Conservation (phyloP, 2,888 invertebrate genomes). For the Mamestra brassicae region DNA sequence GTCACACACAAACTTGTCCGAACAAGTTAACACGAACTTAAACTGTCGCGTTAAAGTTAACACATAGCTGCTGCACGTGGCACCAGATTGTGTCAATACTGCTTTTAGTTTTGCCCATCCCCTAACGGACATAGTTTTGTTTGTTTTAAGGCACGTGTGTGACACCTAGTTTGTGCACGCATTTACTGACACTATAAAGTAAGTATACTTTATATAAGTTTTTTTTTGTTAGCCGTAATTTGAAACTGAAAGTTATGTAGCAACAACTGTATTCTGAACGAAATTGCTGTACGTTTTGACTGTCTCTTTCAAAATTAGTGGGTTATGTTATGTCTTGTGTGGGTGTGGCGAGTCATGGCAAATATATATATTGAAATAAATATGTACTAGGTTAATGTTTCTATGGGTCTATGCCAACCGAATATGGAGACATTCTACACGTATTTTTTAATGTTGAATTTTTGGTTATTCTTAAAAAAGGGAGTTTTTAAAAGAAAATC, state of each 20-base stretch:
- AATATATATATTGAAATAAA: no score
- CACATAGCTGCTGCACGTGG: slow-evolving; percentile 42
- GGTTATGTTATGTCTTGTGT: no score
- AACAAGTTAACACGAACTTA: slow-evolving; percentile 56
- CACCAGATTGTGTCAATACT: slow-evolving; percentile 54
- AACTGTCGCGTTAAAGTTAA: slow-evolving; percentile 50
- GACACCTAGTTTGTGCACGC: slow-evolving; percentile 18
- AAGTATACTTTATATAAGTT: neutral
- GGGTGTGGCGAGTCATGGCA: no score
- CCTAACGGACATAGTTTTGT: slow-evolving; percentile 24
- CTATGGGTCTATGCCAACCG: no score
- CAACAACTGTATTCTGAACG: no score
- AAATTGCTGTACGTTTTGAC: no score
- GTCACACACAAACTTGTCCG: slow-evolving; percentile 49
- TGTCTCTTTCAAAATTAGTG: no score
- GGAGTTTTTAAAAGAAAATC: no score
- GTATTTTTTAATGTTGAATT: no score
- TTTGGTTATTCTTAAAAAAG: no score
- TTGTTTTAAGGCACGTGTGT: slow-evolving; percentile 13
- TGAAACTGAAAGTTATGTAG: neutral
- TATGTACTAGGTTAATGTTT: no score
- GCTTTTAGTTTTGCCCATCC: slow-evolving; percentile 35
- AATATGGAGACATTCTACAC: no score
- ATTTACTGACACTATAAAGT: neutral
- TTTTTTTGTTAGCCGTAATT: neutral